Base-by-base conservation (phyloP, 1,140 invertebrate species). In the Pemphigus obesinymphae region DNA sequence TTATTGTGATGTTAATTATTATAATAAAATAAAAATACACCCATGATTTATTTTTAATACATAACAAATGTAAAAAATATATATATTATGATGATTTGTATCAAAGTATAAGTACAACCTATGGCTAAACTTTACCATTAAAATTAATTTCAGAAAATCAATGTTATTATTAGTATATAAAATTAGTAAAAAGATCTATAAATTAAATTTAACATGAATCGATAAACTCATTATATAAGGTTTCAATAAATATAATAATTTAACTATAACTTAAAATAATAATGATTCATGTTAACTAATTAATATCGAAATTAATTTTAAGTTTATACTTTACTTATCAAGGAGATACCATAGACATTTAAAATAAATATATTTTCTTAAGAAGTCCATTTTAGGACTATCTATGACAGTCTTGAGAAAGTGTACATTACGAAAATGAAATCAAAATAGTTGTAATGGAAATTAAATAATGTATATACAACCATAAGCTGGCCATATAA, bases 301-400 rank as follows among this genome's bases (percentile, higher is more conserved):
- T 76, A 61, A 78, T 40, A 61, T 78, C 55, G 43, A 48, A 45
- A 29, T 23, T 31, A 31, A 31, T n/a, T 73, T 48, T n/a, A 73
- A 31, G 10, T 48, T 31, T 73, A 50, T 50, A 73, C 17, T 50
- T 48, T 50, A 73, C 17, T 73, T 50, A 73, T 20, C 15, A 50
- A 48, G 4, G 45, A 80, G 40, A 80, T n/a, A 58, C 37, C 75
- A 78, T n/a, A 53, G 50, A 76, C 6, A 43, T 80, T 29, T 43
- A 63, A 80, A 80, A 80, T 80, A 63, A 76, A 61, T 80, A 43
- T 78, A 58, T n/a, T 78, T n/a, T 78, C n/a, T 58, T 78, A 55
- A 76, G 31, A 55, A 80, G 53, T 61, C 23, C n/a, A 58, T 58
- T 58, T 58, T 15, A 29, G 73, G 26, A 63, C 76, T 29, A 43